A percentile compares a stretch with the other conserved stretches of the same genome.
Evolutionary conservation across 23 tunicate genomes (phyloP).

Genomic region (Halocynthia roretzi): DNA sequence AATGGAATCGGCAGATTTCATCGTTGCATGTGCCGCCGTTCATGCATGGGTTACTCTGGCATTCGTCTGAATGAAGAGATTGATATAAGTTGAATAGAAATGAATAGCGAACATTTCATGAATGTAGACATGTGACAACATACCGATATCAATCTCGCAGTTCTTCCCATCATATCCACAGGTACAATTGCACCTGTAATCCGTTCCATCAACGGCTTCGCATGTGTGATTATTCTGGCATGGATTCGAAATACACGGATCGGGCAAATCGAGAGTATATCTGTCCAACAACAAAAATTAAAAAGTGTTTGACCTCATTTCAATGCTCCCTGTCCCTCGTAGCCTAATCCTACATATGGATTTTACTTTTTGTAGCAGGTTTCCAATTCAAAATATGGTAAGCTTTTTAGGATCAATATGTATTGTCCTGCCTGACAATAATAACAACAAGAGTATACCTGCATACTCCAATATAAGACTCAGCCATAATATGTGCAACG

Average conservation of each 20-base stretch:
- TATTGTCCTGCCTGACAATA: no score
- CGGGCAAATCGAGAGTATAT: conserved; percentile 20
- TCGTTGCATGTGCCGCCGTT: conserved; percentile 34
- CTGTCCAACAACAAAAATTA: background rate
- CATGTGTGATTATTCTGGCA: conserved; percentile 30
- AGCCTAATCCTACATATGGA: no score
- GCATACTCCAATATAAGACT: no score
- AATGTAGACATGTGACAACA: background rate
- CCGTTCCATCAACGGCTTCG: conserved; percentile 12
- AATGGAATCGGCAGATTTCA: conserved; percentile 25
- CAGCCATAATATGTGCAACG: background rate
- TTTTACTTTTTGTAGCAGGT: no score
- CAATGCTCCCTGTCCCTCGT: no score
- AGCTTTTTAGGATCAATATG: no score
- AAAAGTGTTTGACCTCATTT: background rate
- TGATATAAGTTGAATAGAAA: no score
- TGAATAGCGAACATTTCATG: background rate
- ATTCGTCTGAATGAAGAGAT: conserved; percentile 16
- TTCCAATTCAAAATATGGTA: no score
- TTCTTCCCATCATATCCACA: conserved; percentile 34
- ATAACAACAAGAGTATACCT: no score
- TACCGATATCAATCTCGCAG: conserved; percentile 31
- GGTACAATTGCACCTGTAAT: conserved; percentile 20
- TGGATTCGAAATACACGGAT: conserved; percentile 34
- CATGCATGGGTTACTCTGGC: conserved; percentile 22